A percentile compares a stretch with the other conserved stretches of the same genome.
Evolutionary conservation across 2,797 vertebrate species (phyloP).

Genomic region (Streptopelia turtur): DNA sequence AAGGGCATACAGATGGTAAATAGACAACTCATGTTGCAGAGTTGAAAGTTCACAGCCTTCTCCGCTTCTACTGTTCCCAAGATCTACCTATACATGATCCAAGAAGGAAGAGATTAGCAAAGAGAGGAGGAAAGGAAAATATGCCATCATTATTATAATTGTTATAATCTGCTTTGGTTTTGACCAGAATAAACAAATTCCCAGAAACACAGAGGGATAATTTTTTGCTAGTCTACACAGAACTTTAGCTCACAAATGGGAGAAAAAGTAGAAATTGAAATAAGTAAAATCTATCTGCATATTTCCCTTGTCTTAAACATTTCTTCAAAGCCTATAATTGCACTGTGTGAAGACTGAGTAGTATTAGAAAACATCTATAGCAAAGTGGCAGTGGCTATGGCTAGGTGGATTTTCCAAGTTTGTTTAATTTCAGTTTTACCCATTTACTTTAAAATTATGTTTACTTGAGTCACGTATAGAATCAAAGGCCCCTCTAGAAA

Average conservation of each 20-base stretch:
- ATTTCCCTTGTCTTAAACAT: neutral
- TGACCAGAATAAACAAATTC: neutral
- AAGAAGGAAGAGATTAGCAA: neutral
- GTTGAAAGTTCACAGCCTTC: neutral
- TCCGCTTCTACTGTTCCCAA: neutral
- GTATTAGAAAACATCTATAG: neutral
- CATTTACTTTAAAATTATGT: slow-evolving; percentile 24
- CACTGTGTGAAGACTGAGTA: neutral
- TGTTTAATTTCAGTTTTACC: slow-evolving; percentile 21
- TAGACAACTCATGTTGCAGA: neutral
- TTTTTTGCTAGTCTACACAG: neutral
- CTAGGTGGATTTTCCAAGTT: neutral
- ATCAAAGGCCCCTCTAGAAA: slow-evolving; percentile 53
- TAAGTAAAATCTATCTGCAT: neutral
- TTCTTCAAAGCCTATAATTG: neutral
- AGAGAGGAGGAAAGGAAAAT: neutral
- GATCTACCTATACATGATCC: neutral
- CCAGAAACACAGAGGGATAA: neutral
- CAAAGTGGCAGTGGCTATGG: neutral
- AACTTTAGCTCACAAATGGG: neutral
- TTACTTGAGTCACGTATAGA: slow-evolving; percentile 5
- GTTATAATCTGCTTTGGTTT: neutral
- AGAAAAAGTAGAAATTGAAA: neutral
- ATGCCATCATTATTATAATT: neutral
- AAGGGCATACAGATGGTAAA: neutral